A percentile compares a stretch with the other conserved stretches of the same genome.
Conservation (phyloP, 1,140 invertebrate genomes). For the Dendrolimus punctatus region DNA sequence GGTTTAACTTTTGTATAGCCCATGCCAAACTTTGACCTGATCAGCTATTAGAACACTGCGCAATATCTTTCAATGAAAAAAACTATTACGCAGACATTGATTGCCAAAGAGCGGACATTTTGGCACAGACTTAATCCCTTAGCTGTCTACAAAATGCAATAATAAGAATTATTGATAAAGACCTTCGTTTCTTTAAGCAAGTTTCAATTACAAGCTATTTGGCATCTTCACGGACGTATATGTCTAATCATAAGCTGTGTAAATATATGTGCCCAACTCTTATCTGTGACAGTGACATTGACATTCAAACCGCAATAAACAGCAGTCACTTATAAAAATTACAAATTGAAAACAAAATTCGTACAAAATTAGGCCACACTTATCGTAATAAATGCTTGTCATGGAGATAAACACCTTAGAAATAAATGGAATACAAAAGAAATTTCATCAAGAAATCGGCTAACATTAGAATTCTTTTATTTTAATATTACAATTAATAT, state of each 20-base stretch:
- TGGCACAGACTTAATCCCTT: too few species aligned
- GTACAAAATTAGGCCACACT: slow-evolving; percentile 62
- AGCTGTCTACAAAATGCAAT: slow-evolving; percentile 11
- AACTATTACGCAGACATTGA: too few species aligned
- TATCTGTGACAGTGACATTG: slow-evolving; percentile 1
- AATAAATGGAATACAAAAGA: slow-evolving; percentile 38
- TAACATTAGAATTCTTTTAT: too few species aligned
- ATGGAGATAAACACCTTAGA: slow-evolving; percentile 49
- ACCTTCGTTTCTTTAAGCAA: slow-evolving; percentile 15
- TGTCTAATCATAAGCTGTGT: slow-evolving; percentile 36
- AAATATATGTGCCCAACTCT: slow-evolving; percentile 39
- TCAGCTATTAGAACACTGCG: slow-evolving; percentile 13
- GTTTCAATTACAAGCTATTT: slow-evolving; percentile 57
- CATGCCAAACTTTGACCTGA: slow-evolving; percentile 45
- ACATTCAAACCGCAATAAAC: slow-evolving; percentile 6
- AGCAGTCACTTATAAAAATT: slow-evolving; percentile 21
- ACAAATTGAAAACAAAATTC: slow-evolving; percentile 26
- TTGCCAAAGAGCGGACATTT: too few species aligned
- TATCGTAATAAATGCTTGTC: slow-evolving; percentile 61
- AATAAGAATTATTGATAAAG: slow-evolving; percentile 9
- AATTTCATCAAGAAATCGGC: slow-evolving; percentile 12
- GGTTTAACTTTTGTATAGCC: slow-evolving; percentile 6
- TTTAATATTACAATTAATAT: too few species aligned
- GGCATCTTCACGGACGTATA: slow-evolving; percentile 63
- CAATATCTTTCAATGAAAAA: too few species aligned